Base-by-base conservation (phyloP, 2,113 vertebrate genomes). In the Cavia porcellus region DNA sequence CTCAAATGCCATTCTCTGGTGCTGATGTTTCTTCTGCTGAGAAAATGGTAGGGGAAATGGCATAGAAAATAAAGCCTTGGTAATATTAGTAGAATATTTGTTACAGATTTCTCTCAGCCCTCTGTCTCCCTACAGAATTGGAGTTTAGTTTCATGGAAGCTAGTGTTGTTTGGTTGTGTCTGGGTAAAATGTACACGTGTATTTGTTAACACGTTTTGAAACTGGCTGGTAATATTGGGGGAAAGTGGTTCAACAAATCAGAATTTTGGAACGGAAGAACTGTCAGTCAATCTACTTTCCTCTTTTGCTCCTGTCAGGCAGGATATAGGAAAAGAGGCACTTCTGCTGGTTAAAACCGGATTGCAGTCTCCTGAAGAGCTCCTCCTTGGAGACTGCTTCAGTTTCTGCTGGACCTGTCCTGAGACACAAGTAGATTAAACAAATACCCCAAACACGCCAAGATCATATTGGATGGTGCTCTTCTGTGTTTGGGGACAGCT, bases 31-130 rank as follows among this genome's bases (percentile, higher is more conserved):
- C 94, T 94, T 89, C 94, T 32, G 93, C 90, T n/a, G 82, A 80
- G 90, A 85, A 97, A 72, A 96, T 96, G 20, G 93, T 92, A n/a
- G 94, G 93, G 89, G 92, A 97, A 97, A 64, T 90, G 95, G 90
- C 70, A 11, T 92, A 75, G 97, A 4, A 92, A 97, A 85, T 45
- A 88, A 82, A 82, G 95, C 96, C 95, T 61, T 95, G 90, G 94
- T 96, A 57, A 93, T 93, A 66, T 92, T 88, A 97, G 96, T 59
- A 62, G 97, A 94, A 89, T 93, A 17, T 82, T 94, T 92, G 91
- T 97, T 75, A 42, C 94, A 62, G 92, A 98, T 98, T 93, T 97
- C 96, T 98, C 95, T 98, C 92, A 38, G 95, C 64, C 94, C 98
- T 95, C 66, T 3, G 96, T 92, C 57, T 86, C 96, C 83, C 42